phyloP scores from a whole-genome alignment of 2,888 invertebrate genomes.

The Heteromyza rotundicornis region DNA sequence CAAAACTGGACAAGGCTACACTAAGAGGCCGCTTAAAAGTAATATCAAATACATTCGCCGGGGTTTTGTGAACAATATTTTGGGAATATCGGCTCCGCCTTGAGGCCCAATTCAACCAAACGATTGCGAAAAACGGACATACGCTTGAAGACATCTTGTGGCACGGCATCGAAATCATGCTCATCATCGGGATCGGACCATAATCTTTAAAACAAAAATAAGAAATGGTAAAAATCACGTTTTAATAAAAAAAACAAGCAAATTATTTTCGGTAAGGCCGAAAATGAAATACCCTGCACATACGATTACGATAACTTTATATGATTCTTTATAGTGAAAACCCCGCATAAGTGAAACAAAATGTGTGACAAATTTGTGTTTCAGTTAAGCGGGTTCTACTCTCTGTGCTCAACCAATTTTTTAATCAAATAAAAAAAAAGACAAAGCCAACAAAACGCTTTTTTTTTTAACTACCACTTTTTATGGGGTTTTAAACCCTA shows the following conservation, averaged over 20 bases:
- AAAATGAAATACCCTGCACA: no score
- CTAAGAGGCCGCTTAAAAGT: slow-evolving; percentile 39
- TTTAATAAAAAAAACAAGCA: no score
- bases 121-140: slow-evolving; percentile 62
- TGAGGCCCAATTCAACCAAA: slow-evolving; percentile 59
- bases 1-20: no score
- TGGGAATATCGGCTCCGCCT: slow-evolving; percentile 62
- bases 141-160: slow-evolving; percentile 60
- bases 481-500: no score
- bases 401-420: neutral
- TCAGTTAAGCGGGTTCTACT: neutral
- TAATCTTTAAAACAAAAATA: slow-evolving; percentile 43
- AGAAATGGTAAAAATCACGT: neutral
- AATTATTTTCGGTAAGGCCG: no score
- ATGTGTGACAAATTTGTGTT: no score
- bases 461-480: no score
- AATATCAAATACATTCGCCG: slow-evolving; percentile 63
- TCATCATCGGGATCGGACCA: slow-evolving; percentile 63
- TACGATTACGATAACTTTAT: no score
- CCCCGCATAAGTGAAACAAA: no score
- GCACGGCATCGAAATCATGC: slow-evolving; percentile 58
- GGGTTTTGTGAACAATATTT: slow-evolving; percentile 63
- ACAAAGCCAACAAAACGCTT: neutral
- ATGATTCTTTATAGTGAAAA: no score
- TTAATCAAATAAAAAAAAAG: no score